Base-by-base conservation (phyloP, 2,797 vertebrate species). In the Percopsis omiscomaycus region DNA sequence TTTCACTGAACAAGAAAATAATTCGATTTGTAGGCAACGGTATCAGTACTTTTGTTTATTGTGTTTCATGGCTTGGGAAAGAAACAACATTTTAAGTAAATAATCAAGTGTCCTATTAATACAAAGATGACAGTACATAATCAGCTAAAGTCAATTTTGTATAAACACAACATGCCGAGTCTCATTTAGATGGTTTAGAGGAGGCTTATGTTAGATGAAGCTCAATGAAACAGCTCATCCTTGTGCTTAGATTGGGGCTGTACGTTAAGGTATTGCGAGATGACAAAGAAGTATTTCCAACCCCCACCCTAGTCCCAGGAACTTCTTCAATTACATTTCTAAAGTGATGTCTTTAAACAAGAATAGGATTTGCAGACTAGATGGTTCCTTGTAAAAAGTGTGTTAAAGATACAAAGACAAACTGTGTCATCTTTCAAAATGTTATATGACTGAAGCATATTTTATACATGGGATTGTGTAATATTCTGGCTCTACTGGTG, bases 1-100 rank as follows among this genome's bases (percentile, higher is more conserved):
- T 78, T 62, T 63, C 14, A 66, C 72, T 60, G 59, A 72, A 64
- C 74, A 77, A 74, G 73, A 75, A 68, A 81, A 82, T 47, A 65
- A 70, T 76, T 82, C 70, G 59, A 50, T n/a, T 68, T 48, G 27
- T 47, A 48, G 61, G 75, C 78, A 72, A 64, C 28, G 48, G 61
- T 78, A 71, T 83, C 68, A 69, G 64, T 69, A 15, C 63, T 55
- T 68, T 75, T 76, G 51, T 71, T 63, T 63, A 53, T 67, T 62
- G 47, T 64, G 37, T 60, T 66, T 60, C 64, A 29, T 80, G 12
- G 14, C 1, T 71, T 45, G 45, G 16, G 37, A 64, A 5, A 68
- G 72, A 15, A 16, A 61, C 29, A 16, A 8, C 37, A 6, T 42
- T 42, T 42, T 6, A 1, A 5, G 0, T 2, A 42, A 42, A 42